Evolutionary conservation across 2,113 vertebrate genomes (phyloP).

Genomic region (Percopsis transmontana): DNA sequence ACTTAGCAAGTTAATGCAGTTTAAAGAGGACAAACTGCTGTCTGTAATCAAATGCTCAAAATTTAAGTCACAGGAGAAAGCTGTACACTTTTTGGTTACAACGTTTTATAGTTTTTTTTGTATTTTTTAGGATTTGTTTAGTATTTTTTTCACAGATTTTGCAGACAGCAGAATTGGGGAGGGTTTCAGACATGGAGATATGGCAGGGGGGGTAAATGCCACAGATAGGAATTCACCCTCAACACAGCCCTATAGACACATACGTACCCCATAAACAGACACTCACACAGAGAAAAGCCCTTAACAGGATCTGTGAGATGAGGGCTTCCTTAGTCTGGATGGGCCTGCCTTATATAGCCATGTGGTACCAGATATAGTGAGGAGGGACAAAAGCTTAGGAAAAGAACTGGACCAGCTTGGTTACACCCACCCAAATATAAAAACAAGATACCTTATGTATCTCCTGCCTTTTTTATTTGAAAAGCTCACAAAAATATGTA

Average conservation of each 20-base stretch:
- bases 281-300: constrained; percentile 30
- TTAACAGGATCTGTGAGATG: constrained; percentile 56
- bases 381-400: background rate
- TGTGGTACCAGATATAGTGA: constrained; percentile 12
- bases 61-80: background rate
- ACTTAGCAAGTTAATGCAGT: too few species aligned
- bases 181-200: too few species aligned
- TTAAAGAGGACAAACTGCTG: too few species aligned
- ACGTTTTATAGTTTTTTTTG: too few species aligned
- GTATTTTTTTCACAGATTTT: too few species aligned
- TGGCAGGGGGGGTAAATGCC: background rate
- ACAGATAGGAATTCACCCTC: background rate
- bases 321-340: constrained; percentile 22
- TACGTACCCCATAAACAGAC: constrained; percentile 15
- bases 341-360: constrained; percentile 58
- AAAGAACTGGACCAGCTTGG: background rate
- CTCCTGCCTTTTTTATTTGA: too few species aligned
- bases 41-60: background rate
- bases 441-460: too few species aligned
- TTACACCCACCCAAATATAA: too few species aligned
- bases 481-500: too few species aligned
- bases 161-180: too few species aligned
- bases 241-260: background rate
- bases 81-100: too few species aligned
- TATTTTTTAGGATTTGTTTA: too few species aligned